phyloP scores from a whole-genome alignment of 2,888 invertebrate species.

The Drosophila barbarae region DNA sequence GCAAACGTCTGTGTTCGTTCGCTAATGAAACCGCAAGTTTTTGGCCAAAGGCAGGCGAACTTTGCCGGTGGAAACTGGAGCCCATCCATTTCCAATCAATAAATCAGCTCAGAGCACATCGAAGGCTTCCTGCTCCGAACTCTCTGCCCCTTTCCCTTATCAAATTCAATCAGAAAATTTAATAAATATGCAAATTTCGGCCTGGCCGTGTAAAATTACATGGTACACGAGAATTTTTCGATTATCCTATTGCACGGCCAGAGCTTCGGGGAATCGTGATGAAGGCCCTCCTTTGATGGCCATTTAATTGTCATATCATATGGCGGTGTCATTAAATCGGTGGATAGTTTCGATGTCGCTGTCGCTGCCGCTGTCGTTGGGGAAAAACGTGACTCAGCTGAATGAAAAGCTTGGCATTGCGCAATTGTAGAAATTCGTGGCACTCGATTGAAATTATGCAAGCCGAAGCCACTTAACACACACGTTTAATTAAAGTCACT shows the following conservation, averaged over 20 bases:
- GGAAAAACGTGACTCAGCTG: slow-evolving; percentile 39
- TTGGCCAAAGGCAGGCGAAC: slow-evolving; percentile 15
- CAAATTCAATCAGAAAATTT: slow-evolving; percentile 65
- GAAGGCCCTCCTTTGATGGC: slow-evolving; percentile 42
- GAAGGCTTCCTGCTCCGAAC: slow-evolving; percentile 1
- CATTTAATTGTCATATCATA: slow-evolving; percentile 54
- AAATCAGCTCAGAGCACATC: slow-evolving; percentile 24
- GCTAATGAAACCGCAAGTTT: slow-evolving; percentile 35
- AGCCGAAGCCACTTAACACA: slow-evolving; percentile 53
- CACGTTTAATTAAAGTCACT: slow-evolving; percentile 68
- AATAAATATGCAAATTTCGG: slow-evolving; percentile 69
- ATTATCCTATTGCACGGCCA: slow-evolving; percentile 35
- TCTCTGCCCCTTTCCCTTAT: slow-evolving; percentile 33
- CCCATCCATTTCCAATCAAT: slow-evolving; percentile 27
- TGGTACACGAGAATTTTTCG: slow-evolving; percentile 55
- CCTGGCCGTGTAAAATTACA: slow-evolving; percentile 48
- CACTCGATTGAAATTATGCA: slow-evolving; percentile 61
- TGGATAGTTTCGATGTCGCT: slow-evolving; percentile 2
- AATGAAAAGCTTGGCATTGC: slow-evolving; percentile 34
- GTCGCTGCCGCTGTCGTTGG: not conserved
- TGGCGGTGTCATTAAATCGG: slow-evolving; percentile 19
- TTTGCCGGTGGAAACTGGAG: slow-evolving; percentile 20
- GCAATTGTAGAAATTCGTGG: slow-evolving; percentile 48
- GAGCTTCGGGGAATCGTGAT: slow-evolving; percentile 23
- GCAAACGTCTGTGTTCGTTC: slow-evolving; percentile 29